A percentile compares a stretch with the other conserved stretches of the same genome.
These are phyloP conservation scores for Heliconius hermathena DNA, from an alignment of 1,140 invertebrate genomes.

Conservation along the genomic window DNA sequence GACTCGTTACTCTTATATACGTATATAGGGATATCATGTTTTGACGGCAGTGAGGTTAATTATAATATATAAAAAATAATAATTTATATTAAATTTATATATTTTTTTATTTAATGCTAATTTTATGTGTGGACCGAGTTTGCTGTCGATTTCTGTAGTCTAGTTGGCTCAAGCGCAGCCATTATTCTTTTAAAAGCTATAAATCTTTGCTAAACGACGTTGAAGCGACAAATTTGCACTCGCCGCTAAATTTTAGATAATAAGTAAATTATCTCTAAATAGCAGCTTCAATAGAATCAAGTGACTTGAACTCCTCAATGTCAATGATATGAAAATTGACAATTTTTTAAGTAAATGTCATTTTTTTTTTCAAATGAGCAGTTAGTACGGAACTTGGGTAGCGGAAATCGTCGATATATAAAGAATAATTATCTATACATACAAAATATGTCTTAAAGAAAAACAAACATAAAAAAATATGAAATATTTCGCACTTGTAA, in stretches of 20 bases:
- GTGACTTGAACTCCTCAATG: not conserved
- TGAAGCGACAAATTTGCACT: conserved; percentile 49
- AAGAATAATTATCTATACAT: no score
- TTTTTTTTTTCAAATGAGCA: no score
- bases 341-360: not conserved
- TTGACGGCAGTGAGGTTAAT: conserved; percentile 37
- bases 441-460: no score
- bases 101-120: conserved; percentile 70
- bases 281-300: not conserved
- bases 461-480: not conserved
- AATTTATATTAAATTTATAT: conserved; percentile 62
- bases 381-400: no score
- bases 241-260: conserved; percentile 54
- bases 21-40: conserved; percentile 14
- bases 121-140: conserved; percentile 51
- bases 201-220: conserved; percentile 51
- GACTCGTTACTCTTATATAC: conserved; percentile 1
- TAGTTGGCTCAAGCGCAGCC: conserved; percentile 47
- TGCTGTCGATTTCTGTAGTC: conserved; percentile 39
- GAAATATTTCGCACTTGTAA: not conserved
- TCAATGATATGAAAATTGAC: not conserved
- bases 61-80: conserved; percentile 56
- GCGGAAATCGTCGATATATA: no score
- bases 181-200: conserved; percentile 64
- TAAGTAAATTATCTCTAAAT: conserved; percentile 46